These are phyloP conservation scores for Setophaga kirtlandii DNA, from an alignment of 2,113 vertebrate genomes.

Conservation along the genomic window DNA sequence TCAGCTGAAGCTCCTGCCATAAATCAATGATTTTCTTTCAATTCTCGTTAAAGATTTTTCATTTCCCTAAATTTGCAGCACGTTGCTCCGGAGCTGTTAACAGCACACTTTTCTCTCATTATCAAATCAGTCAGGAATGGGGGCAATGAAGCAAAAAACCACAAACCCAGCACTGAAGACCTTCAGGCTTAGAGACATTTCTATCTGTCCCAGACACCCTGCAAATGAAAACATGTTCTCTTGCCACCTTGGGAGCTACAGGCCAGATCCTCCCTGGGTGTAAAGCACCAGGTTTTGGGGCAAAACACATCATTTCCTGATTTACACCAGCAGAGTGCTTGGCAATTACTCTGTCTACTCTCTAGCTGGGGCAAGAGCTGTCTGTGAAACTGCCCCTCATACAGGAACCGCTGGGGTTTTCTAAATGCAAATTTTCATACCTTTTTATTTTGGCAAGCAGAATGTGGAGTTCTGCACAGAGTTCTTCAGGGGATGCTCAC, in stretches of 20 bases:
- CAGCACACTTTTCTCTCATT: constrained; percentile 33
- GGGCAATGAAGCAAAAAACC: neutral
- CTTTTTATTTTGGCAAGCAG: neutral
- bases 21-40: constrained; percentile 68
- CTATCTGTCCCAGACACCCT: neutral
- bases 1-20: constrained; percentile 36
- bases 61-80: constrained; percentile 1
- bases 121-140: neutral
- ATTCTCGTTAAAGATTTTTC: constrained; percentile 67
- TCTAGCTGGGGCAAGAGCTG: neutral
- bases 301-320: neutral
- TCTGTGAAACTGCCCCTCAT: neutral
- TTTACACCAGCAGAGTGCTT: neutral
- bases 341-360: neutral
- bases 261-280: neutral
- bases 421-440: neutral
- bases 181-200: neutral
- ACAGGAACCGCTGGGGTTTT: neutral
- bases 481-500: rapidly evolving
- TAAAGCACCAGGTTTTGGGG: neutral
- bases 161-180: neutral
- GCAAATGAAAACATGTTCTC: neutral
- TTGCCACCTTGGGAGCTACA: neutral
- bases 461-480: rapidly evolving
- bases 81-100: neutral